Evolutionary conservation across 2,113 vertebrate genomes (phyloP).

Genomic region (Rana temporaria): DNA sequence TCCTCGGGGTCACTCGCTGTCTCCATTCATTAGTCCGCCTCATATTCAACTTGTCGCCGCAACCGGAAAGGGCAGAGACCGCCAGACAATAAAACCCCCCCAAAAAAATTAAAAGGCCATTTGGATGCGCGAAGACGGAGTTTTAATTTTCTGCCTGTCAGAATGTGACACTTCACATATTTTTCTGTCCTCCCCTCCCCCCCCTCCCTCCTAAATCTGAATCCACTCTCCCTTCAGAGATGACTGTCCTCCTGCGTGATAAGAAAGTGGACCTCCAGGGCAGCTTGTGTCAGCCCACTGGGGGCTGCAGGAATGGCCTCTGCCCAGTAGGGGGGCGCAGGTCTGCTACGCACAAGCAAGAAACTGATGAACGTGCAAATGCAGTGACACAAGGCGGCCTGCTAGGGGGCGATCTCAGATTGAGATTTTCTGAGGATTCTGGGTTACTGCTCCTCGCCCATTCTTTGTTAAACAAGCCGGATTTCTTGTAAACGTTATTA

Average conservation of each 20-base stretch:
- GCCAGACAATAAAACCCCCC: background rate
- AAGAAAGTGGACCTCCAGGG: background rate
- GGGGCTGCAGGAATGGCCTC: too few relatives aligned
- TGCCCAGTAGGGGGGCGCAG: background rate
- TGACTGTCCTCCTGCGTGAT: conserved; percentile 62
- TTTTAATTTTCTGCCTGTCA: conserved; percentile 76
- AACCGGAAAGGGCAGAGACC: conserved; percentile 65
- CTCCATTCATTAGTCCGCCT: conserved; percentile 70
- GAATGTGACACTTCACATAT: conserved; percentile 73
- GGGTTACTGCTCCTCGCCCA: too few relatives aligned
- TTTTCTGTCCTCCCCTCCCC: conserved; percentile 57
- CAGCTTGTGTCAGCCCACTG: background rate
- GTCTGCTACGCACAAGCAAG: background rate
- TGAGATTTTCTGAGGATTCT: too few relatives aligned
- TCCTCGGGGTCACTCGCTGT: conserved; percentile 64
- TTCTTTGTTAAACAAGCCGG: too few relatives aligned
- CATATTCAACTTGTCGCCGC: conserved; percentile 74
- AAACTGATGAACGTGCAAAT: too few relatives aligned
- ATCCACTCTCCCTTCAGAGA: conserved; percentile 60
- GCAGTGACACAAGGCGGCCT: too few relatives aligned
- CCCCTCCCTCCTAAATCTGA: conserved; percentile 66
- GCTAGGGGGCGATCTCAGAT: too few relatives aligned
- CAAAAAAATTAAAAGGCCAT: conserved; percentile 63
- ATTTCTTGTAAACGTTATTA: too few relatives aligned
- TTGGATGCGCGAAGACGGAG: conserved; percentile 67